Conservation (phyloP, 2,888 invertebrate species). For the Micoletzkya japonica region DNA sequence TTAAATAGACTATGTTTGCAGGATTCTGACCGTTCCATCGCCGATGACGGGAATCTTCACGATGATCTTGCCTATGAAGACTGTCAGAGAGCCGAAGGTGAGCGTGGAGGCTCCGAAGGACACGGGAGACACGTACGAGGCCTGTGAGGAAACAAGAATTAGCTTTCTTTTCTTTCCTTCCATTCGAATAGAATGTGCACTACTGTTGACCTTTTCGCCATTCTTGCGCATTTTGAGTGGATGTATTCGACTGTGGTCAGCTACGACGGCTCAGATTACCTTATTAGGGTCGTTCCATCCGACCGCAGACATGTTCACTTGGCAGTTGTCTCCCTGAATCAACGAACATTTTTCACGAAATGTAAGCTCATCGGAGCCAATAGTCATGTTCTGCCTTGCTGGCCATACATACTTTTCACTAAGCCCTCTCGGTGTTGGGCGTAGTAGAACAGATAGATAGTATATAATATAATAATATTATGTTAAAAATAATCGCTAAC, state of each 20-base stretch:
- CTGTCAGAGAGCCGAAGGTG: not conserved
- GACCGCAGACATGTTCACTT: conserved; percentile 16
- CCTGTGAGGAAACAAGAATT: no score
- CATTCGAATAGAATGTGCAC: not conserved
- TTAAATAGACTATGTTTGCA: no score
- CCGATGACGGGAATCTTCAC: conserved; percentile 1
- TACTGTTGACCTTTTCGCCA: not conserved
- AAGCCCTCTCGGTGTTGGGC: no score
- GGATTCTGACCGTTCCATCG: conserved; percentile 8
- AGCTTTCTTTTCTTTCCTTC: no score
- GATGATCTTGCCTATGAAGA: conserved; percentile 15
- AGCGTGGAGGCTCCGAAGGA: not conserved
- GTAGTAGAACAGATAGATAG: no score
- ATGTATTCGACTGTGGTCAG: no score
- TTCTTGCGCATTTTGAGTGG: no score
- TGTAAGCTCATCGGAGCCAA: no score
- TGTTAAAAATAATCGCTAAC: not conserved
- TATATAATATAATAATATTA: no score
- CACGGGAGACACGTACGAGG: no score
- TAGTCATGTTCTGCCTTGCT: not conserved
- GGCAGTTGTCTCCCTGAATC: conserved; percentile 13
- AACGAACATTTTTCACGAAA: not conserved
- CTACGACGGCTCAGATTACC: conserved; percentile 9
- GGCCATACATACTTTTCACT: not conserved
- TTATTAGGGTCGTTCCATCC: conserved; percentile 25